These are phyloP conservation scores for Criorhina ranunculi DNA, from an alignment of 2,888 invertebrate genomes.

Conservation along the genomic window DNA sequence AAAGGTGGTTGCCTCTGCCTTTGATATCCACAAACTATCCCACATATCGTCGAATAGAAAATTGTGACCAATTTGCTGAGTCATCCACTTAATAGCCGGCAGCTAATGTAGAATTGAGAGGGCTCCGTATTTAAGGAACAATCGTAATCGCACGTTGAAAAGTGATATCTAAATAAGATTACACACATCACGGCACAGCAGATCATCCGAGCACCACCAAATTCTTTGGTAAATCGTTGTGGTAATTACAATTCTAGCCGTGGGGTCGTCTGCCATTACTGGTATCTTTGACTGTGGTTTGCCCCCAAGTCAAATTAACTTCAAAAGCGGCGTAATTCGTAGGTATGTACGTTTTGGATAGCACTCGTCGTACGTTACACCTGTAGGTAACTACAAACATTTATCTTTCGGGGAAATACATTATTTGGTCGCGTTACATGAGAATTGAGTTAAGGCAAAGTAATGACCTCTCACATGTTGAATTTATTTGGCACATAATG, in stretches of 20 bases:
- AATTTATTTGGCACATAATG: slow-evolving; percentile 8
- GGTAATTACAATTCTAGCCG: slow-evolving; percentile 15
- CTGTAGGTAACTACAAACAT: background rate
- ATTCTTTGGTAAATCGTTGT: background rate
- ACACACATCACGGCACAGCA: background rate
- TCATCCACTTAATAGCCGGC: slow-evolving; percentile 20
- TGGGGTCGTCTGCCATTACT: background rate
- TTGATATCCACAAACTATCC: background rate
- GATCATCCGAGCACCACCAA: background rate
- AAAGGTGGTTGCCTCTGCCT: background rate
- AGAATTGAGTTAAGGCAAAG: background rate
- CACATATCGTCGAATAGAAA: background rate
- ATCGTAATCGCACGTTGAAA: background rate
- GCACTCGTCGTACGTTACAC: background rate
- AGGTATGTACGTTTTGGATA: background rate
- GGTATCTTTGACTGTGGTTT: background rate
- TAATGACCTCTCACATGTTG: background rate
- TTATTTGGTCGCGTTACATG: slow-evolving; percentile 1
- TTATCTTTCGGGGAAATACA: slow-evolving; percentile 9
- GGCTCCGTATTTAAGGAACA: slow-evolving; percentile 16
- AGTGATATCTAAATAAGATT: background rate
- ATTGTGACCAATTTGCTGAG: slow-evolving; percentile 52
- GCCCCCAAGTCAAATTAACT: background rate
- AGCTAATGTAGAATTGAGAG: slow-evolving; percentile 38
- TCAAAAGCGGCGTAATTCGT: background rate